Evolutionary conservation across 2,113 vertebrate species (phyloP).

Genomic region (Noctilio leporinus): DNA sequence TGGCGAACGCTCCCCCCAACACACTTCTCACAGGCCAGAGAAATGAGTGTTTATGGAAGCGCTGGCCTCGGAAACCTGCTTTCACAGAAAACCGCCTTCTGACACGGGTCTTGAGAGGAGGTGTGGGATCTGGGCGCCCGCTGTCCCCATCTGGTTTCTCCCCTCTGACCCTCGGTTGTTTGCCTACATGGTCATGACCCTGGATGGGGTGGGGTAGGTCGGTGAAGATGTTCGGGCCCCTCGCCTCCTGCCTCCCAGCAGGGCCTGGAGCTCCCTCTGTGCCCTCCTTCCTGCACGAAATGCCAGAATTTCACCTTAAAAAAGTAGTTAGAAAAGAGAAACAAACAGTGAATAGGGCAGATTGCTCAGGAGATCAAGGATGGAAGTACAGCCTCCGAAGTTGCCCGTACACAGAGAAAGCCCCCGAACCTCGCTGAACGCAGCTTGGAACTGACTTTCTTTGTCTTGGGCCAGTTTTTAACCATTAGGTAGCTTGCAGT

Average conservation of each 20-base stretch:
- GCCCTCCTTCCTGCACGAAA: constrained; percentile 45
- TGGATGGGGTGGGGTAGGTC: neutral
- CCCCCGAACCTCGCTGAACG: neutral
- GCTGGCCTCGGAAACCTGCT: neutral
- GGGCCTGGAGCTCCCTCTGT: neutral
- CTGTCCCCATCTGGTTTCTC: constrained; percentile 60
- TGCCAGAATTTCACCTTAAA: neutral
- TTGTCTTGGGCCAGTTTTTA: constrained; percentile 30
- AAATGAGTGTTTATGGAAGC: neutral
- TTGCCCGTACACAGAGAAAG: constrained; percentile 22
- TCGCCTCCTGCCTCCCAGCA: fast-evolving
- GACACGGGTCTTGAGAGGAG: neutral
- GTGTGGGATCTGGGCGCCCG: neutral
- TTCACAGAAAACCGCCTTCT: neutral
- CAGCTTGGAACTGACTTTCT: constrained; percentile 37
- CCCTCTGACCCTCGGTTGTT: constrained; percentile 56
- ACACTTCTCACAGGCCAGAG: neutral
- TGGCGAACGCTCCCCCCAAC: neutral
- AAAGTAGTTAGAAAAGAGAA: constrained; percentile 49
- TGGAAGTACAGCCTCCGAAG: constrained; percentile 26
- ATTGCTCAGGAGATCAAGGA: constrained; percentile 12
- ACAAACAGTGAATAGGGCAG: constrained; percentile 26
- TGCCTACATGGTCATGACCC: constrained; percentile 19
- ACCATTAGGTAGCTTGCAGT: constrained; percentile 19
- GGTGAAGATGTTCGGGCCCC: neutral